Evolutionary conservation across 1,140 invertebrate species (phyloP), one percentile per base, ranked within the genome.

Genomic region (Drosophila novamexicana): DNA sequence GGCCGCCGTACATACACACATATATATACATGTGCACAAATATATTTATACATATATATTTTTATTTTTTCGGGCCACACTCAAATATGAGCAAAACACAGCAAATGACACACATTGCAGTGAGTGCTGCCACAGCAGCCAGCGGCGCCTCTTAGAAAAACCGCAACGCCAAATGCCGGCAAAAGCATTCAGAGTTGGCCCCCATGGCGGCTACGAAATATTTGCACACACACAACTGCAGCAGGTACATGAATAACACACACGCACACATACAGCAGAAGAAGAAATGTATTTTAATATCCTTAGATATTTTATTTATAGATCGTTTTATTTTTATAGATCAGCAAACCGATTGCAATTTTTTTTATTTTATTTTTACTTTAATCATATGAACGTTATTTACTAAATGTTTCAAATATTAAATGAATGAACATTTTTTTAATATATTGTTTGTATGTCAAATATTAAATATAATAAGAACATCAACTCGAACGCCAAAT

Each of bases 161-260:
- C 64, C 64, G 64, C 71, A 74, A 32, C 36, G 42, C 37, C 65
- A 74, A 74, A 69, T 63, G 72, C 72, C 72, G 72, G 66, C 72
- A 49, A 61, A 37, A 54, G 22, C 40, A 72, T 58, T 71, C 22
- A 76, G 52, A 59, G 57, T 59, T 79, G 81, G 72, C 64, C 72
- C 65, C 81, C 67, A 69, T 50, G 76, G 74, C 77, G 81, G 76
- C 77, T 79, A 80, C 77, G 68, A 78, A 84, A 84, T 84, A 59
- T 68, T 42, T 49, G 18, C 45, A 44, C 37, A 45, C 34, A 40
- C 22, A 42, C 22, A 56, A 49, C 6, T 53, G 29, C 36, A 53
- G 22, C 44, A 34, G 32, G 44, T 47, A 47, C 16, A 10, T 44
- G 45, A 45, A 53, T 53, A 39, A 9, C 56, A 34, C 66, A 63